Evolutionary conservation across 2,888 invertebrate genomes (phyloP).

Genomic region (Leptopilina syphax): DNA sequence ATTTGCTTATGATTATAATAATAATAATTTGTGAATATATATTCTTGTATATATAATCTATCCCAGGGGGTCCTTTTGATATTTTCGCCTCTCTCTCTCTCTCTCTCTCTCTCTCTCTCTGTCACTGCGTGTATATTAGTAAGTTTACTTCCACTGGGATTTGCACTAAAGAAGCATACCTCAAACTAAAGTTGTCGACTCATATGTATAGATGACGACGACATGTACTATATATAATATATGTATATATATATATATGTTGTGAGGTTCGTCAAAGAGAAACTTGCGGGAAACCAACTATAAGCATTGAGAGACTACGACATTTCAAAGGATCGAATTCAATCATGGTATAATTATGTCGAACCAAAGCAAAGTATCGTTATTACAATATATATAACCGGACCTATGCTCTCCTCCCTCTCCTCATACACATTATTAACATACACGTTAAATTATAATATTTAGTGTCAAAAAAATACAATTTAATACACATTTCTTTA

Average conservation of each 20-base stretch:
- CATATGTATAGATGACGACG: neutral
- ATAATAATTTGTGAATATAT: slow-evolving; percentile 11
- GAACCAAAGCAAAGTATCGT: slow-evolving; percentile 9
- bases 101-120: neutral
- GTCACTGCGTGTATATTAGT: slow-evolving; percentile 12
- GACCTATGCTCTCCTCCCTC: neutral
- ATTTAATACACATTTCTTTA: too few relatives aligned
- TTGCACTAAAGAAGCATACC: slow-evolving; percentile 30
- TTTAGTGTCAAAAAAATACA: too few relatives aligned
- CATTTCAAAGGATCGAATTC: slow-evolving; percentile 51
- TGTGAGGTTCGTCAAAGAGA: slow-evolving; percentile 24
- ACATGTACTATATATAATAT: too few relatives aligned
- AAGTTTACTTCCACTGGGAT: slow-evolving; percentile 21
- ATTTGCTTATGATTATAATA: too few relatives aligned
- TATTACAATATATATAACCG: neutral
- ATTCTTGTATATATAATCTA: neutral
- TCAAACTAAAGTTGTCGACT: slow-evolving; percentile 23
- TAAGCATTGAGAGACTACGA: slow-evolving; percentile 34
- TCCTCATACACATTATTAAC: too few relatives aligned
- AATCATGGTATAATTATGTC: slow-evolving; percentile 54
- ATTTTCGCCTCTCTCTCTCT: neutral
- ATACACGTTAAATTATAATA: too few relatives aligned
- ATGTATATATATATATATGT: neutral
- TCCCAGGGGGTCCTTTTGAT: neutral
- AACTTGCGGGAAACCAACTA: slow-evolving; percentile 33